These are phyloP conservation scores for Pegoplata infirma DNA, from an alignment of 2,888 invertebrate species.

Conservation along the genomic window DNA sequence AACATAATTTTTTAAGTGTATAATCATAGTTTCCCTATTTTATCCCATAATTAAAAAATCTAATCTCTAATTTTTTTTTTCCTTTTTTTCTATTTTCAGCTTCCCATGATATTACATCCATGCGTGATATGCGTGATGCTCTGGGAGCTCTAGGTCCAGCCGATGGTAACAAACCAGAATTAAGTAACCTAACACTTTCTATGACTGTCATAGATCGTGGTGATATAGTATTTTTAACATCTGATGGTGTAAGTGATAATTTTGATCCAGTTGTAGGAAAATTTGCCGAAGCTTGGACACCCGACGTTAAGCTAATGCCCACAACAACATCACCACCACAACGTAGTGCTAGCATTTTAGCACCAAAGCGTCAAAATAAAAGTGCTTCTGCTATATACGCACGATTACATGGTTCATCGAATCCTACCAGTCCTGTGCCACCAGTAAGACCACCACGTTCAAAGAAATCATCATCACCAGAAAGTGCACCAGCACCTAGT, in stretches of 20 bases:
- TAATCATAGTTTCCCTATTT: no score
- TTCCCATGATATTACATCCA: slow-evolving; percentile 87
- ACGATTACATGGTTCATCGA: slow-evolving; percentile 69
- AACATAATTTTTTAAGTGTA: no score
- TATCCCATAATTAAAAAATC: no score
- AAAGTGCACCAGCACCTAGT: slow-evolving; percentile 70
- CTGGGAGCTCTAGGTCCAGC: slow-evolving; percentile 93
- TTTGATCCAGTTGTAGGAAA: slow-evolving; percentile 95
- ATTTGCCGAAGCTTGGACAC: slow-evolving; percentile 82
- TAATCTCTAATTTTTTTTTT: no score
- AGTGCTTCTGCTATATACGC: slow-evolving; percentile 76
- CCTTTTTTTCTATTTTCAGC: slow-evolving; percentile 77
- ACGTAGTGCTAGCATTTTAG: slow-evolving; percentile 65
- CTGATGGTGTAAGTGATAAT: slow-evolving; percentile 94
- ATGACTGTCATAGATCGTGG: slow-evolving; percentile 88
- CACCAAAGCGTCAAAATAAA: slow-evolving; percentile 76
- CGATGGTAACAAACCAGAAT: slow-evolving; percentile 89
- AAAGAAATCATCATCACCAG: slow-evolving; percentile 68
- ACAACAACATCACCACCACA: slow-evolving; percentile 37
- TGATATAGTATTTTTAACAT: slow-evolving; percentile 91
- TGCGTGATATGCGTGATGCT: slow-evolving; percentile 93
- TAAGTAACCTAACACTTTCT: slow-evolving; percentile 91
- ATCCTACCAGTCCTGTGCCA: slow-evolving; percentile 55
- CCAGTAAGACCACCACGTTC: slow-evolving; percentile 70
- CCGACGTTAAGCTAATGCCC: slow-evolving; percentile 72